Evolutionary conservation across 2,113 vertebrate species (phyloP).

Genomic region (Poeciliopsis prolifica): DNA sequence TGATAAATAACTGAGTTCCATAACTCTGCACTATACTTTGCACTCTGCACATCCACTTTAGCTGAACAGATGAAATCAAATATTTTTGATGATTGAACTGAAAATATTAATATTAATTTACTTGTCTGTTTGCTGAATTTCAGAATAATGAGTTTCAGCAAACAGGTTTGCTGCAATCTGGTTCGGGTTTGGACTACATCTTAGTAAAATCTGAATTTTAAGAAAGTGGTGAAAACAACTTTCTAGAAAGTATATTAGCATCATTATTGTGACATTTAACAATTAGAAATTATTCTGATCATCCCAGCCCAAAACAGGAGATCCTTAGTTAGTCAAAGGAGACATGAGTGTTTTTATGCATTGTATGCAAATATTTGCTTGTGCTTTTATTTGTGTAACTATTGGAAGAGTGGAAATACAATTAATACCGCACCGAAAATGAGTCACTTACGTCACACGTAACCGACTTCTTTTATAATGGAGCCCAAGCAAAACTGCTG

Average conservation of each 20-base stretch:
- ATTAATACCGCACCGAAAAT: background rate
- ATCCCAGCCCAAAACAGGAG: background rate
- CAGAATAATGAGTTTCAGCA: background rate
- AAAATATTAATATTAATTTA: too few species aligned
- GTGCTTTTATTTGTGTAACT: background rate
- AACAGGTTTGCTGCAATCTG: too few species aligned
- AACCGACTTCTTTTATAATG: background rate
- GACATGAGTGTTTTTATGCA: too few species aligned
- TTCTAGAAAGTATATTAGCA: background rate
- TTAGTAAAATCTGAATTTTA: too few species aligned
- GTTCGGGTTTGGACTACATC: too few species aligned
- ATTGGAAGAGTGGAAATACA: background rate
- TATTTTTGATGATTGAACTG: background rate
- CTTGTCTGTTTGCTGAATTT: background rate
- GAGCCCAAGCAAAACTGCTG: background rate
- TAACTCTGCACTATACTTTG: too few species aligned
- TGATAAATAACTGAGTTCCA: too few species aligned
- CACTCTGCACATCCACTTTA: background rate
- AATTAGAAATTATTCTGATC: background rate
- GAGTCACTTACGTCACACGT: background rate
- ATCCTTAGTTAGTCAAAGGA: too few species aligned
- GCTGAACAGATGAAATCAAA: background rate
- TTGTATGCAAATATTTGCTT: background rate
- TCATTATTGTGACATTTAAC: background rate
- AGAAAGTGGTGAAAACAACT: too few species aligned